A percentile compares a stretch with the other conserved stretches of the same genome.
Evolutionary conservation across 2,797 vertebrate species (phyloP).

Genomic region (Phalanger gymnotis): DNA sequence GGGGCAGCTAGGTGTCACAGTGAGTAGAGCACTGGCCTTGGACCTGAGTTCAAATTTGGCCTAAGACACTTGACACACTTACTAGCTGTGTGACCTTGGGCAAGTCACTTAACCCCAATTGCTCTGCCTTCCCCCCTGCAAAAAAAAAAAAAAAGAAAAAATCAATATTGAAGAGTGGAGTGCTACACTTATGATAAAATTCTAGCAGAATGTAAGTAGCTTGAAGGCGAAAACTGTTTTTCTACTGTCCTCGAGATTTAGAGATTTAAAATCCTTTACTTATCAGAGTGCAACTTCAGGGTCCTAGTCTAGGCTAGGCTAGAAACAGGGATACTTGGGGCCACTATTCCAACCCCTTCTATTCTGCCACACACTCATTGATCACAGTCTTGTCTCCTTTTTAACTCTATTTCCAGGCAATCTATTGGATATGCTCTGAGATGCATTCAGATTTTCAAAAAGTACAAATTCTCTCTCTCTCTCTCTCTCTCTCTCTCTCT

Average conservation of each 20-base stretch:
- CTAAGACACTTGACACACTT: no score
- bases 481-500: background rate
- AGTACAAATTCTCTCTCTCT: background rate
- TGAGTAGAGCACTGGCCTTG: no score
- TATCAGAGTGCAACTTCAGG: background rate
- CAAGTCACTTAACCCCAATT: no score
- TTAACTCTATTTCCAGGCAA: background rate
- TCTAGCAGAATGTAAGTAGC: background rate
- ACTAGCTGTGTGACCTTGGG: no score
- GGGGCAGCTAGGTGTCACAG: no score
- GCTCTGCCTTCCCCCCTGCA: no score
- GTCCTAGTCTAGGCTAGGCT: background rate
- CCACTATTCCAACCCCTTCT: background rate
- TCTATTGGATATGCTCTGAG: background rate
- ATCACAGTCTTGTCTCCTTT: background rate
- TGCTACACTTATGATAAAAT: background rate
- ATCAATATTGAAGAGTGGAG: constrained; percentile 11
- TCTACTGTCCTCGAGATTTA: background rate
- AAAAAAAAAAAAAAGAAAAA: no score
- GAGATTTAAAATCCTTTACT: background rate
- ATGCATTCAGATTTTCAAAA: background rate
- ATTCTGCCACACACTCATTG: background rate
- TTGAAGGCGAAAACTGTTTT: background rate
- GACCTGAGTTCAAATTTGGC: no score
- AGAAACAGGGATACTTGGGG: background rate